Percentiles rank a stretch among this genome's conserved stretches.
Conservation (phyloP, 2,113 vertebrate genomes). For the Delphinus delphis region DNA sequence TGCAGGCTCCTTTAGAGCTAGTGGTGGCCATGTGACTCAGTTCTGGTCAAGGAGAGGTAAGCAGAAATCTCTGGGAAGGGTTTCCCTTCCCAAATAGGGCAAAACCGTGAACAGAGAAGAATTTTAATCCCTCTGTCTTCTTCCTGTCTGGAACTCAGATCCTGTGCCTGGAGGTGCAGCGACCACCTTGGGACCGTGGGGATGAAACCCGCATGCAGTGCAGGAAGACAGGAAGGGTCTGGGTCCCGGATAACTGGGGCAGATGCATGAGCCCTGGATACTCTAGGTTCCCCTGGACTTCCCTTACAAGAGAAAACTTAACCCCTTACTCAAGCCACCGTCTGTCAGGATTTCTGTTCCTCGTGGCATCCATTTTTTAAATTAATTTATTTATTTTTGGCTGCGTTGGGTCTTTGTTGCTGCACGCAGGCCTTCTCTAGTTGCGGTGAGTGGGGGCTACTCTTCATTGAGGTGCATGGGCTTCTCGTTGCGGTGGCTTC, state of each 20-base stretch:
- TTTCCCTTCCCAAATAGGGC: slow-evolving; percentile 28
- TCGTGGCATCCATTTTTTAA: background rate
- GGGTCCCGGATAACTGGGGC: background rate
- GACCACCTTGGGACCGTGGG: background rate
- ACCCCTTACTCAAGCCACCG: background rate
- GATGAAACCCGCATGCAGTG: background rate
- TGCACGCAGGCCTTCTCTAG: too few species aligned
- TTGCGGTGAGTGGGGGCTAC: too few species aligned
- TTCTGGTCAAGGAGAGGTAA: background rate
- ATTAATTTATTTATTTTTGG: too few species aligned
- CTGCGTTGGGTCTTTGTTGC: too few species aligned
- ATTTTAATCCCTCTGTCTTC: background rate
- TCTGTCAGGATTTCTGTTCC: slow-evolving; percentile 22
- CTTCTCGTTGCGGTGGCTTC: too few species aligned
- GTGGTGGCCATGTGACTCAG: background rate
- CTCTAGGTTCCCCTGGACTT: background rate
- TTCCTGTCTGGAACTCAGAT: background rate
- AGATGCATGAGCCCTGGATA: background rate
- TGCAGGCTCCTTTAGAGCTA: background rate
- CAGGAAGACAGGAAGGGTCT: background rate
- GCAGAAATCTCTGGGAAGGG: background rate
- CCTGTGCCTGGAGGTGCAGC: background rate
- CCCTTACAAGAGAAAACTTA: background rate
- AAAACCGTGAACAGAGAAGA: background rate
- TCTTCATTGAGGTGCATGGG: too few species aligned